Percentiles rank a stretch among this genome's conserved stretches.
Evolutionary conservation across 2,888 invertebrate genomes (phyloP).

Genomic region (Scaptodrosophila latifasciaeformis): DNA sequence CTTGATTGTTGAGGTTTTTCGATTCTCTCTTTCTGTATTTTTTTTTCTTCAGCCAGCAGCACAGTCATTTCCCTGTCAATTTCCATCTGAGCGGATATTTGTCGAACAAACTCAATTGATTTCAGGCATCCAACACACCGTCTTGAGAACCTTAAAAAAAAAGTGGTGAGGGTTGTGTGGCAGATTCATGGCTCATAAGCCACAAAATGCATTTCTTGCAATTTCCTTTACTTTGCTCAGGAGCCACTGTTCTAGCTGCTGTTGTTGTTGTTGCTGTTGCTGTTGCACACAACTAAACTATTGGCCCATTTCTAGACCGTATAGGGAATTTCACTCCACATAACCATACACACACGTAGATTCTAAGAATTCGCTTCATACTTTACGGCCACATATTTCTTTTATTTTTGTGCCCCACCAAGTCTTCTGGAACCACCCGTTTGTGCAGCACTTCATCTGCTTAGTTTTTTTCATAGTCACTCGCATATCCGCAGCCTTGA

Average conservation of each 20-base stretch:
- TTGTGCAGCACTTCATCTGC: constrained; percentile 41
- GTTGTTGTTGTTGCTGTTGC: constrained; percentile 13
- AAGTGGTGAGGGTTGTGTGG: constrained; percentile 18
- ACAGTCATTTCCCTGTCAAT: constrained; percentile 45
- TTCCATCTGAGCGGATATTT: constrained; percentile 56
- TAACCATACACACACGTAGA: too few species aligned
- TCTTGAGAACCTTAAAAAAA: too few species aligned
- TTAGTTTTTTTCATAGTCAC: constrained; percentile 33
- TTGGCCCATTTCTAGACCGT: constrained; percentile 14
- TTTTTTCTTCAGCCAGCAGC: too few species aligned
- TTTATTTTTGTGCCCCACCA: constrained; percentile 1
- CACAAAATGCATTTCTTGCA: constrained; percentile 59
- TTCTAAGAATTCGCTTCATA: constrained; percentile 34
- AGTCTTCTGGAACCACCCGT: not conserved
- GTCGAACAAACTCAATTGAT: constrained; percentile 61
- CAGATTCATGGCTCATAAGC: constrained; percentile 52
- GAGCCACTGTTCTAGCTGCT: constrained; percentile 38
- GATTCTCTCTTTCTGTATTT: too few species aligned
- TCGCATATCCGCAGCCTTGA: constrained; percentile 39
- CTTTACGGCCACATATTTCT: constrained; percentile 30
- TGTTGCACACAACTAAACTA: constrained; percentile 7
- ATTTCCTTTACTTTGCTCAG: constrained; percentile 38
- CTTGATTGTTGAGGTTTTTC: too few species aligned
- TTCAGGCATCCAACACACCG: constrained; percentile 35
- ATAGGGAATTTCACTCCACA: too few species aligned